Base-by-base conservation (phyloP, 2,888 invertebrate genomes). In the Drosophila tanythrix region DNA sequence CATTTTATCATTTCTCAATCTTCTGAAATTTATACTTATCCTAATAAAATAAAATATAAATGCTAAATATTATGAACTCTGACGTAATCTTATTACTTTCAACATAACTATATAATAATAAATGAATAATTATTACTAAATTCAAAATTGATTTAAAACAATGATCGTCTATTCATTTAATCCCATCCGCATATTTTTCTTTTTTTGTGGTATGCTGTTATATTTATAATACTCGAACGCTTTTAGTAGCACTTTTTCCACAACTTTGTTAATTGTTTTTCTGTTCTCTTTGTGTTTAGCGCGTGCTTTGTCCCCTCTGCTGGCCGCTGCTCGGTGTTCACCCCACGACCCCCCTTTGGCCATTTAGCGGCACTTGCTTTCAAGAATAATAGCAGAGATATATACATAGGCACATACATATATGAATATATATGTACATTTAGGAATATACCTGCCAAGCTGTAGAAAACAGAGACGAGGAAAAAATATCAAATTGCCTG, bases 321-420 rank as follows among this genome's bases (percentile, higher is more conserved):
- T 35, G 51, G 51, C 27, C 27, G 68, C 73, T 76, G 69, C 52
- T 66, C 53, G 55, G 43, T 70, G 56, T 48, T 53, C 65, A 61
- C 43, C 68, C 38, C 56, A 38, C 46, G 46, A 46, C 60, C 80
- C 72, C 71, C 80, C 77, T 79, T 74, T 59, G 82, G 82, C 82
- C 84, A 81, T 83, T 85, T 87, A 83, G 85, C 85, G 85, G 85
- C 85, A 86, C 79, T 88, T 88, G 84, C 89, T 88, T 83, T 88
- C 57, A 83, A 71, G 81, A 70, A 63, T 72, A 46, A 58, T 21
- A 61, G 69, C 40, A 15, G 10, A 31, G 15, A 21, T 57, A 43
- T 57, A 53, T 38, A 56, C 62, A 64, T 51, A 67, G 7, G 43
- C 21, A 21, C 43, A 46, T 46, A 46, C 21, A 25, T 46, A 46